Evolutionary conservation across 2,113 vertebrate species (phyloP).

Genomic region (Puffinus mauretanicus): DNA sequence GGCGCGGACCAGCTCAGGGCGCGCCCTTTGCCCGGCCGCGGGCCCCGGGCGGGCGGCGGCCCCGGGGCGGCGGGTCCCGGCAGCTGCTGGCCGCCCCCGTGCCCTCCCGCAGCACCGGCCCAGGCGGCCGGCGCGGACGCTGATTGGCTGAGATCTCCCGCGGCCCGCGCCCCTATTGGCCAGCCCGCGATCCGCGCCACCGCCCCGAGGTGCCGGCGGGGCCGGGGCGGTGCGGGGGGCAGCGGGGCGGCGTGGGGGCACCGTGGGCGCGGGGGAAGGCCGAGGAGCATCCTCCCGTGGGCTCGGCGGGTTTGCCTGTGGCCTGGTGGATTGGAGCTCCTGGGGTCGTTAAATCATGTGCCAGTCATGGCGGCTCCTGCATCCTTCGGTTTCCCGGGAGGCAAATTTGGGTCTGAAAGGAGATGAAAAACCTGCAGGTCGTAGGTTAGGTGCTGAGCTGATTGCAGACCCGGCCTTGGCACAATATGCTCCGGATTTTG

Average conservation of each 20-base stretch:
- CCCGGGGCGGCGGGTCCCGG: no score
- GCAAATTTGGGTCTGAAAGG: background rate
- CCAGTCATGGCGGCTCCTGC: background rate
- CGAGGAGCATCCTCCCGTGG: accelerated
- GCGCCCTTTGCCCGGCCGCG: no score
- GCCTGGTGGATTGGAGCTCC: background rate
- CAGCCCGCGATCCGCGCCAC: no score
- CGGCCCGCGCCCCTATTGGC: no score
- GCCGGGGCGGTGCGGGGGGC: background rate
- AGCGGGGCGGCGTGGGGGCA: no score
- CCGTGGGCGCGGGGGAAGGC: background rate
- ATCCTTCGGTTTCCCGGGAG: background rate
- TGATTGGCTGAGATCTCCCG: no score
- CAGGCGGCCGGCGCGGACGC: no score
- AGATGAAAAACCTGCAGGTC: background rate
- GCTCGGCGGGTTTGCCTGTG: background rate
- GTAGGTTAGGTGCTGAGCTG: background rate
- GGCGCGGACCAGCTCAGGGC: no score
- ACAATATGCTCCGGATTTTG: accelerated
- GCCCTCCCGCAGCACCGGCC: no score
- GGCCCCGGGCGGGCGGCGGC: no score
- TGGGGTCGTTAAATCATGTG: accelerated
- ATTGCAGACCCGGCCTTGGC: background rate
- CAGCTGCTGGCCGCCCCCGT: no score
- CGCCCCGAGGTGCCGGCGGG: background rate